Evolutionary conservation across 2,113 vertebrate species (phyloP).

Genomic region (Tachysurus vachellii): DNA sequence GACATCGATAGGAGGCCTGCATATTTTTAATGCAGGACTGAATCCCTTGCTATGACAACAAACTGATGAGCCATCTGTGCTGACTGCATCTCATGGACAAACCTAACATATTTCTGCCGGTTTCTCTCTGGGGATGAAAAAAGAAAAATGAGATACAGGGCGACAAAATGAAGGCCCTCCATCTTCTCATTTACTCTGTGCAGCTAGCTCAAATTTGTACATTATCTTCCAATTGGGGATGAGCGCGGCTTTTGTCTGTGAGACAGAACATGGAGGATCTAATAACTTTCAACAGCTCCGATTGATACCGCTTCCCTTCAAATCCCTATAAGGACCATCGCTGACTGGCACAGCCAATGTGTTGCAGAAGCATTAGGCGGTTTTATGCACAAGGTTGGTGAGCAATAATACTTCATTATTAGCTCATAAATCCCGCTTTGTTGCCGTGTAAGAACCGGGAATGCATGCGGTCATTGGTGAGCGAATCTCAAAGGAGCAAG

Average conservation of each 20-base stretch:
- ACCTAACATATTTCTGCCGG: constrained; percentile 45
- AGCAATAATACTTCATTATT: constrained; percentile 48
- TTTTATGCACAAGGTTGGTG: constrained; percentile 41
- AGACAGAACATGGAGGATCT: constrained; percentile 30
- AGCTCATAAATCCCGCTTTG: constrained; percentile 46
- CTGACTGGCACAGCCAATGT: not conserved
- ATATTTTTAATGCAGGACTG: constrained; percentile 38
- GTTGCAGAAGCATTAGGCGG: constrained; percentile 9
- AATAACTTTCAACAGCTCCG: constrained; percentile 45
- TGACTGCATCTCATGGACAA: constrained; percentile 45
- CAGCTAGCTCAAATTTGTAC: constrained; percentile 40
- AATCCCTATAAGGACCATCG: constrained; percentile 33
- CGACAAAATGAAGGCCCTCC: constrained; percentile 49
- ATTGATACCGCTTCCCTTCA: constrained; percentile 39
- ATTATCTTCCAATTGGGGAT: constrained; percentile 40
- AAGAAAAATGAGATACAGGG: constrained; percentile 33
- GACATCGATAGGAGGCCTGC: constrained; percentile 8
- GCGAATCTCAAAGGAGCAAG: constrained; percentile 2
- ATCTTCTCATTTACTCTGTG: constrained; percentile 47
- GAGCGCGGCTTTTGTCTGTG: constrained; percentile 9
- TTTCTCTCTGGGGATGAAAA: constrained; percentile 41
- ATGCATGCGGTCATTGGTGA: not conserved
- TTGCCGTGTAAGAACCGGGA: constrained; percentile 20
- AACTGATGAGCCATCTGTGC: constrained; percentile 47
- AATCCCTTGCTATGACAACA: constrained; percentile 48